phyloP scores from a whole-genome alignment of 2,113 vertebrate species.

The Lophius piscatorius region DNA sequence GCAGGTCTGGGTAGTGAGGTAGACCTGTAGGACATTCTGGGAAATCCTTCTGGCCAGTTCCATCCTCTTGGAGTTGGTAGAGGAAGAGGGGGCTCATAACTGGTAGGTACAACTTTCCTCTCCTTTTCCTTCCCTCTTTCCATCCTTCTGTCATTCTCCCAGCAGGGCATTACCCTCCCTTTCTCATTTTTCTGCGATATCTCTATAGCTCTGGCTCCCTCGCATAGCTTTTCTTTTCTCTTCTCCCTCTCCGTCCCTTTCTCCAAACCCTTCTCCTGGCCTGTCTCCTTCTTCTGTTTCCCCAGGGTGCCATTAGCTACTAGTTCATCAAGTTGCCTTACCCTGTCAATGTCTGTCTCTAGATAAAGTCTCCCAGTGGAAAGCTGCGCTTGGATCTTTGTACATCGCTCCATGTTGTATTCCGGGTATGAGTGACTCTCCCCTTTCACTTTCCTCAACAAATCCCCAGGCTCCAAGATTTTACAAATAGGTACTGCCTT shows the following conservation, averaged over 20 bases:
- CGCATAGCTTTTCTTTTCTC: conserved; percentile 48
- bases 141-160: conserved; percentile 47
- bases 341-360: conserved; percentile 82
- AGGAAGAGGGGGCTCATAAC: conserved; percentile 31
- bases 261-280: conserved; percentile 34
- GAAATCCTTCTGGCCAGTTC: conserved; percentile 76
- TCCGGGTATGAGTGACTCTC: conserved; percentile 44
- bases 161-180: conserved; percentile 29
- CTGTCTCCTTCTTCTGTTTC: conserved; percentile 49
- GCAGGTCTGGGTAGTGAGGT: conserved; percentile 78
- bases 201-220: conserved; percentile 31
- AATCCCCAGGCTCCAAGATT: conserved; percentile 65
- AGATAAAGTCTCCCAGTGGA: conserved; percentile 73
- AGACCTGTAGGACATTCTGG: conserved; percentile 79
- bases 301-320: conserved; percentile 51
- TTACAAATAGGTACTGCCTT: conserved; percentile 67
- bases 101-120: conserved; percentile 30
- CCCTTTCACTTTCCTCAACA: conserved; percentile 51
- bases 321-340: conserved; percentile 75
- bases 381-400: conserved; percentile 63
- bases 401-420: conserved; percentile 47
- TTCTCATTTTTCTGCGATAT: conserved; percentile 33
- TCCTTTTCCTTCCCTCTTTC: conserved; percentile 64
- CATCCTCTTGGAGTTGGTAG: conserved; percentile 13
- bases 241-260: conserved; percentile 46